phyloP scores from a whole-genome alignment of 2,888 invertebrate species.

The Hedya salicella region DNA sequence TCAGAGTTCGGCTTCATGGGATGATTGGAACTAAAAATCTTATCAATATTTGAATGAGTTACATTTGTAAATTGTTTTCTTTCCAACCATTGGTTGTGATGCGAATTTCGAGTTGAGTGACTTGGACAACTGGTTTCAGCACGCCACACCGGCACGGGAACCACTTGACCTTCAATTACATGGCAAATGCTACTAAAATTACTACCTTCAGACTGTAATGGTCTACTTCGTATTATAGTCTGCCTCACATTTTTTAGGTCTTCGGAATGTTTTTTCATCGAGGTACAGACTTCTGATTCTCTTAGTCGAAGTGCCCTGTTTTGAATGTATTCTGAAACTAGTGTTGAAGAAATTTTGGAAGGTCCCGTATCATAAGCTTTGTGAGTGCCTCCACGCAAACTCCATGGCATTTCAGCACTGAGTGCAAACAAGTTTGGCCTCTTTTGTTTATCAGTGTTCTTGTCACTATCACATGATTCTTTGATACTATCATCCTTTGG shows the following conservation, averaged over 20 bases:
- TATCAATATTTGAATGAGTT: constrained; percentile 58
- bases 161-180: constrained; percentile 71
- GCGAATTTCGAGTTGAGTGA: constrained; percentile 50
- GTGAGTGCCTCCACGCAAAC: constrained; percentile 63
- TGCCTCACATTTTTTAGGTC: constrained; percentile 71
- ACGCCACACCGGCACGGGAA: constrained; percentile 73
- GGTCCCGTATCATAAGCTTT: constrained; percentile 53
- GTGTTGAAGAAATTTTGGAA: constrained; percentile 64
- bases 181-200: constrained; percentile 63
- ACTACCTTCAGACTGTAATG: constrained; percentile 68
- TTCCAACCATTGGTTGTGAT: constrained; percentile 44
- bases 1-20: constrained; percentile 50
- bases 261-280: constrained; percentile 58
- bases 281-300: constrained; percentile 54
- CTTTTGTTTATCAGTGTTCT: constrained; percentile 62
- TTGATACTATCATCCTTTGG: constrained; percentile 63
- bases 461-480: constrained; percentile 57
- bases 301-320: constrained; percentile 70
- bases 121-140: constrained; percentile 60
- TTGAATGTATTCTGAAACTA: constrained; percentile 76
- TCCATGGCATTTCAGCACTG: constrained; percentile 78
- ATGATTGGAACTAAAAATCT: constrained; percentile 56
- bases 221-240: constrained; percentile 68
- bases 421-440: constrained; percentile 73
- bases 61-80: constrained; percentile 52